Evolutionary conservation across 2,797 vertebrate genomes (phyloP).

Genomic region (Poecilia wingei): DNA sequence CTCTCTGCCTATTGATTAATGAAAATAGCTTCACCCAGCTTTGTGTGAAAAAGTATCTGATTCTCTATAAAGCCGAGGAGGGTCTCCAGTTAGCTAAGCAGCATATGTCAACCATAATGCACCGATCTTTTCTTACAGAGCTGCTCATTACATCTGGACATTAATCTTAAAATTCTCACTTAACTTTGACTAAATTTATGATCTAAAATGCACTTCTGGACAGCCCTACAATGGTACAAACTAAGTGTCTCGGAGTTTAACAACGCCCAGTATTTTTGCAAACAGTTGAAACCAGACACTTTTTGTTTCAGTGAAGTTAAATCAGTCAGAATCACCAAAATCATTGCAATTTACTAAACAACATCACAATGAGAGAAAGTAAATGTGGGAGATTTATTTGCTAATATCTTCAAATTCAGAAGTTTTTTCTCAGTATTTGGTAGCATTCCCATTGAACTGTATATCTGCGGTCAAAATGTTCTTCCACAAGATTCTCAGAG

Average conservation of each 20-base stretch:
- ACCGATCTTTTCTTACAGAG: neutral
- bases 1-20: slow-evolving; percentile 45
- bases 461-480: neutral
- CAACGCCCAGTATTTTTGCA: neutral
- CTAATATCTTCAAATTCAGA: neutral
- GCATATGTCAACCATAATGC: neutral
- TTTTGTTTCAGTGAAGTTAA: neutral
- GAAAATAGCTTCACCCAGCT: slow-evolving; percentile 35
- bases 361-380: neutral
- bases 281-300: neutral
- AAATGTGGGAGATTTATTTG: neutral
- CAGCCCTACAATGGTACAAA: neutral
- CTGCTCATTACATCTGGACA: neutral
- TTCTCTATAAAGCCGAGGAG: slow-evolving; percentile 39
- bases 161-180: neutral
- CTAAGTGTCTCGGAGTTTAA: neutral
- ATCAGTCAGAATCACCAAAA: neutral
- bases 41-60: slow-evolving; percentile 29
- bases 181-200: neutral
- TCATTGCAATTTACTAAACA: neutral
- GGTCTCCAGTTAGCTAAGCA: slow-evolving; percentile 31
- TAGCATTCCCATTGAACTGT: neutral
- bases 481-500: neutral
- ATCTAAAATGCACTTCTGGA: neutral
- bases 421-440: neutral